Evolutionary conservation across 2,113 vertebrate species (phyloP).

Genomic region (Grantiella picta): DNA sequence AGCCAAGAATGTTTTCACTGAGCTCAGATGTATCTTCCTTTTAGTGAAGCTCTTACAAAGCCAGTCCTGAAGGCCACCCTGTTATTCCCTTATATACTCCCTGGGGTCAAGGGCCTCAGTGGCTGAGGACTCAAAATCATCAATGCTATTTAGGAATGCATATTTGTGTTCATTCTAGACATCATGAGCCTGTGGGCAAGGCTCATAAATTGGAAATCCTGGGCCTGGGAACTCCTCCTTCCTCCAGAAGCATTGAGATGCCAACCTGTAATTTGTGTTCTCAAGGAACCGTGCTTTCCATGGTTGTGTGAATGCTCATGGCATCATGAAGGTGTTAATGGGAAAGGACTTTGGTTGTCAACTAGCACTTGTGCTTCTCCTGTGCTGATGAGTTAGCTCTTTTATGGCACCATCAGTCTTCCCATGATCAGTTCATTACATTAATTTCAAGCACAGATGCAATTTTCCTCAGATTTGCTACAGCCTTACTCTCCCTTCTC

Average conservation of each 20-base stretch:
- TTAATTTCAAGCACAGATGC: background rate
- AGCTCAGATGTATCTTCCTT: background rate
- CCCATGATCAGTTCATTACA: background rate
- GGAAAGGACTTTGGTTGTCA: background rate
- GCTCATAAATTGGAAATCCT: background rate
- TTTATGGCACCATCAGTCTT: background rate
- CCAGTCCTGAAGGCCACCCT: background rate
- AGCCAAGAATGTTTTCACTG: background rate
- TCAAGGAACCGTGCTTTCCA: background rate
- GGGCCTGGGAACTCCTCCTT: background rate
- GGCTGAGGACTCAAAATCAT: background rate
- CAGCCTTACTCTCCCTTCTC: background rate
- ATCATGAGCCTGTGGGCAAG: background rate
- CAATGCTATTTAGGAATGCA: background rate
- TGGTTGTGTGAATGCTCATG: background rate
- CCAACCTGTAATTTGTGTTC: rapidly evolving
- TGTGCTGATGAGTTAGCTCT: background rate
- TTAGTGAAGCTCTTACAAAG: background rate
- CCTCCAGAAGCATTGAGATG: background rate
- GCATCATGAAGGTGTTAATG: background rate
- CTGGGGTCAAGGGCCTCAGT: background rate
- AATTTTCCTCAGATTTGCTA: background rate
- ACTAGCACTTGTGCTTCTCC: background rate
- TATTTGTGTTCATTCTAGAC: background rate
- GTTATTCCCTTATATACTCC: background rate